Base-by-base conservation (phyloP, 1,140 invertebrate genomes). In the Drosophila setifemur region DNA sequence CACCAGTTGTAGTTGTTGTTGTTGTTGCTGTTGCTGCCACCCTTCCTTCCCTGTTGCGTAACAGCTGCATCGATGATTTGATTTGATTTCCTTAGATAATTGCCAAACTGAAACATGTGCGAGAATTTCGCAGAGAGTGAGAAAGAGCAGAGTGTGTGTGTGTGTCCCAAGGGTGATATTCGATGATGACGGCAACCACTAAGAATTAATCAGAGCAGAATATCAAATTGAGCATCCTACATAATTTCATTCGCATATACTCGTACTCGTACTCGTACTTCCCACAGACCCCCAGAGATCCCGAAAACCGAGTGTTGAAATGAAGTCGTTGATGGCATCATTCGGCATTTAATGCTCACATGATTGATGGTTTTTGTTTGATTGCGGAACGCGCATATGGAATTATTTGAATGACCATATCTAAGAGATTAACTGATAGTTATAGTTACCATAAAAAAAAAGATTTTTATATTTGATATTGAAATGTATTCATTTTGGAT, bases 21-120 rank as follows among this genome's bases (percentile, higher is more conserved):
- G n/a, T n/a, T n/a, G n/a, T n/a, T n/a, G n/a, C n/a, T n/a, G n/a
- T n/a, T n/a, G n/a, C n/a, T n/a, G 6, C 31, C 29, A 23, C 9
- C 7, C 52, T 16, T 12, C 29, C 40, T 18, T 33, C 31, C 49
- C 37, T 26, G 49, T 33, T 57, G 58, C 33, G 39, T 60, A 55
- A 64, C 67, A 77, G 64, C 44, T 69, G 54, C 75, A 73, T 73
- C 77, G 39, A 37, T 74, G 61, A 81, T 86, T 86, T 76, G 28
- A 81, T 81, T 81, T 86, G 64, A 72, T 72, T 72, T 63, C 68
- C 45, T 72, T 71, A 71, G 67, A 71, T 71, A 71, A 71, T 71
- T 71, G 68, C 68, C 53, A 49, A 71, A 45, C 54, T 67, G 77
- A 55, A 70, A 55, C 77, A 81, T 82, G 78, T 73, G 73, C 69